Evolutionary conservation across 2,888 invertebrate genomes (phyloP).

Genomic region (Pristionchus maxplancki): DNA sequence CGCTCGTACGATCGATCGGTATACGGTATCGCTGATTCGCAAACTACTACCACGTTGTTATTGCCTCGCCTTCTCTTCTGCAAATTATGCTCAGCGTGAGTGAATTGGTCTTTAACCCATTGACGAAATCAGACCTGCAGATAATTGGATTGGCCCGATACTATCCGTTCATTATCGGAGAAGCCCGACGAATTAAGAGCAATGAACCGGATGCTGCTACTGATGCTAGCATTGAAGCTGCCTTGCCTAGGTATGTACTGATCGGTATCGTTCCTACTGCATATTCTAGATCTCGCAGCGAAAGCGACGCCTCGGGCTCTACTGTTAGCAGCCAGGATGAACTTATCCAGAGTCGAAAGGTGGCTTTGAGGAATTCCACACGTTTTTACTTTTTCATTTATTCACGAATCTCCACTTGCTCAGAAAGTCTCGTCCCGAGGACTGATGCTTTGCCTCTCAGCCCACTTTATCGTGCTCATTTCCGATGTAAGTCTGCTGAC

Average conservation of each 20-base stretch:
- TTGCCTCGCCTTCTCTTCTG: not conserved
- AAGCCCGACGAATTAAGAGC: not conserved
- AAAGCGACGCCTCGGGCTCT: not conserved
- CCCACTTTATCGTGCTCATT: not conserved
- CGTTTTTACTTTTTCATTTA: no score
- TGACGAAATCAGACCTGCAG: not conserved
- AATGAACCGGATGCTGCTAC: not conserved
- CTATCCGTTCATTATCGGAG: not conserved
- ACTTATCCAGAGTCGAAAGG: not conserved
- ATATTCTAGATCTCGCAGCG: not conserved
- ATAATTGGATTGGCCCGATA: not conserved
- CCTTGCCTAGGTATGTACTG: not conserved
- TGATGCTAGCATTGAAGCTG: not conserved
- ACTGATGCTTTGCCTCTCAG: not conserved
- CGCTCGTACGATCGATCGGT: not conserved
- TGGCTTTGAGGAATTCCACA: not conserved
- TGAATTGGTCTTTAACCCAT: not conserved
- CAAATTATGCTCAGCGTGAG: not conserved
- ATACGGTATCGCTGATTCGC: not conserved
- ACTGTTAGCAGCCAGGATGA: not conserved
- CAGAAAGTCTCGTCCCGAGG: not conserved
- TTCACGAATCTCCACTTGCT: not conserved
- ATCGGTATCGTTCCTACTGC: not conserved
- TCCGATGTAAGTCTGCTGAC: not conserved
- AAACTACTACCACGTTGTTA: not conserved